Base-by-base conservation (phyloP, 2,888 invertebrate genomes). In the Zaprionus obscuricornis region DNA sequence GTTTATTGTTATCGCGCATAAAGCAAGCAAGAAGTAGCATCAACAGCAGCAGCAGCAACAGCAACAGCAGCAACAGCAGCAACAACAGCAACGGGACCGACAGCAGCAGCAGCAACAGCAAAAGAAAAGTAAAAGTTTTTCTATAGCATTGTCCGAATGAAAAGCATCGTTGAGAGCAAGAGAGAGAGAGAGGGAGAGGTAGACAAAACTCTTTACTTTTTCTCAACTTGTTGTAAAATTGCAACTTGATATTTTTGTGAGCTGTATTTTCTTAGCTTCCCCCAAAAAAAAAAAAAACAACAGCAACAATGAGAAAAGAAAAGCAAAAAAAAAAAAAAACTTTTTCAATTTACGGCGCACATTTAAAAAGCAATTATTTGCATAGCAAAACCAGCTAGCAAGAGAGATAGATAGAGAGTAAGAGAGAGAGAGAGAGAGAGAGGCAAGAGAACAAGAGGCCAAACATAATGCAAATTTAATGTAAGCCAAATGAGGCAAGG, bases 331-430 rank as follows among this genome's bases (percentile, higher is more conserved):
- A n/a, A 11, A n/a, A n/a, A 29, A 59, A 65, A 76, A 84, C 56
- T 84, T 84, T 77, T 84, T 84, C 81, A 81, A 84, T 77, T 84
- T 81, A 69, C 55, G 46, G 56, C 26, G 52, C 47, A 57, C 79
- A 70, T 71, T 78, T 82, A 66, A 46, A 55, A 59, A 36, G 56
- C 73, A 76, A 75, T 83, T 76, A 77, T 76, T 79, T 76, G 59
- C 52, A 27, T 17, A 34, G 26, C 26, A 17, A 37, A 33, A 26
- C 33, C 45, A 27, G 26, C 37, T 34, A 40, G 65, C 33, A 33
- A 6, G 45, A 7, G 26, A 49, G 11, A 26, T 24, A 22, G 7
- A 26, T 13, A 27, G 17, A 17, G 17, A 16, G 27, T 16, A 2
- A 13, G 16, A 8, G 8, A 40, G 56, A 24, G 29, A 10, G 29